Percentiles rank a stretch among this genome's conserved stretches.
Evolutionary conservation across 2,888 invertebrate species (phyloP).

Genomic region (Protodeltote pygarga): DNA sequence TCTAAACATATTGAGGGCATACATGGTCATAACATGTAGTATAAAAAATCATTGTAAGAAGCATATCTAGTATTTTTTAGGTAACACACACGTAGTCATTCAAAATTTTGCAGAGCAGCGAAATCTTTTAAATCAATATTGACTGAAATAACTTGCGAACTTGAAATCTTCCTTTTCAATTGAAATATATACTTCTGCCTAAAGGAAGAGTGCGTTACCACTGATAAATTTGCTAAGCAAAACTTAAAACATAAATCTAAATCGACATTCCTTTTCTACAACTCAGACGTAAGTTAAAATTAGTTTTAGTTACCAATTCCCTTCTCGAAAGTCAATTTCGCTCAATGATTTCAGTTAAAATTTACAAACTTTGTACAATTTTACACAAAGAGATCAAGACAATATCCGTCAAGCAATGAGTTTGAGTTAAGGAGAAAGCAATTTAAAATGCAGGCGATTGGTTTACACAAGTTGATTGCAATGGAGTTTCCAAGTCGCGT

Average conservation of each 20-base stretch:
- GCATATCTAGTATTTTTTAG: no score
- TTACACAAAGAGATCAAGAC: conserved; percentile 60
- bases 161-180: neutral
- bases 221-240: conserved; percentile 18
- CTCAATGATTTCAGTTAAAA: conserved; percentile 53
- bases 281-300: conserved; percentile 48
- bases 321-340: conserved; percentile 55
- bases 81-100: no score
- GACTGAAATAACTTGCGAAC: neutral
- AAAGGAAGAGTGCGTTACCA: conserved; percentile 14
- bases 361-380: conserved; percentile 59
- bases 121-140: neutral
- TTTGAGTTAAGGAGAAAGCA: conserved; percentile 56
- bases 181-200: conserved; percentile 4
- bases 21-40: no score
- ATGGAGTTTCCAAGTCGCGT: conserved; percentile 27
- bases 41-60: no score
- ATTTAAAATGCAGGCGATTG: conserved; percentile 59
- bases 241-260: conserved; percentile 38
- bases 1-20: no score
- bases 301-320: conserved; percentile 52
- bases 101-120: no score
- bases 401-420: conserved; percentile 49
- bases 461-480: conserved; percentile 54
- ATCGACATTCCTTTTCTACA: conserved; percentile 40